Evolutionary conservation across 1,140 invertebrate species (phyloP), one percentile per base, ranked within the genome.

Genomic region (Drosophila arawakana): DNA sequence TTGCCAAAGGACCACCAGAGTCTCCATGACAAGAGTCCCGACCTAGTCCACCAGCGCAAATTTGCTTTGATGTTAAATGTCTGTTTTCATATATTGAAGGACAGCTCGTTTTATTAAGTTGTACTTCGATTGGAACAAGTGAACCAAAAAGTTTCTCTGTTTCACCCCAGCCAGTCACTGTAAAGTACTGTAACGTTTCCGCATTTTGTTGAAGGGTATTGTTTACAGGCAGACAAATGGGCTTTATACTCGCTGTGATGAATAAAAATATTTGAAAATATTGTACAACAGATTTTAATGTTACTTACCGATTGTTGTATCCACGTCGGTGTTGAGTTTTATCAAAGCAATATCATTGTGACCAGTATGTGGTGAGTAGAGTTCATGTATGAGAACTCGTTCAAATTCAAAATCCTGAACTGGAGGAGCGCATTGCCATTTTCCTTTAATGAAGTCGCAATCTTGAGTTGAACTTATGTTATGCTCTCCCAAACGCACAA

Each of bases 261-360:
- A 52, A 2, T 34, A 2, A 4, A 34, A 30, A 13, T 3, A 18
- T 7, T 13, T 13, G 8, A 47, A 18, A 21, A 18, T 9, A 15
- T 18, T 34, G 25, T 35, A 10, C 7, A 15, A 37, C n/a, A 2
- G 15, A 3, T n/a, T 8, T 35, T 8, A 34, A 54, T 11, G 0
- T 4, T 7, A 18, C 39, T 49, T 34, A 69, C 72, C 0, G 21
- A 10, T 11, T 11, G 35, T 9, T 7, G 25, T 30, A 30, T 3
- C 2, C 0, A 57, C 50, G 2, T 62, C 39, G 13, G 8, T 7
- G 6, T 46, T 8, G 0, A 74, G 37, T 34, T 62, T 68, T 0
- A 74, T 9, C 3, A 74, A 10, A 7, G 72, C 72, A n/a, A 74
- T 69, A 18, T 74, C 72, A 37, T 74, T 49, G 2, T 61, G 7